Evolutionary conservation across 2,888 invertebrate species (phyloP).

Genomic region (Temnothorax ravouxi): DNA sequence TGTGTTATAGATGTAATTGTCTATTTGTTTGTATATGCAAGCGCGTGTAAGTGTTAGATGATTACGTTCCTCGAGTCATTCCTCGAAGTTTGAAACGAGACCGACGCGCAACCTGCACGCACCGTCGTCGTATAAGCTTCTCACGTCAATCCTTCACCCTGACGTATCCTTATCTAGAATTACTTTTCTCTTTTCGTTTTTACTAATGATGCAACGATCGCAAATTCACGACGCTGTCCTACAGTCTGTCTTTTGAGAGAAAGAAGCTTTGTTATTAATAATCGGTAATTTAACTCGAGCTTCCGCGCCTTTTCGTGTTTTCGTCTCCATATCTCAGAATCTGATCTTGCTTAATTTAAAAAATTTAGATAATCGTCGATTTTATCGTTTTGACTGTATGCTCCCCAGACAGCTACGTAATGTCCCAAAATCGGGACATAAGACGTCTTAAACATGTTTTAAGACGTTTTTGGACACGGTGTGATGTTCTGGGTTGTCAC

Average conservation of each 20-base stretch:
- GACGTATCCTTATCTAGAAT: constrained; percentile 28
- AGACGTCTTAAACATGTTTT: no score
- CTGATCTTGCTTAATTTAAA: background rate
- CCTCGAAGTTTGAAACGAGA: constrained; percentile 66
- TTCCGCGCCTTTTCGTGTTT: background rate
- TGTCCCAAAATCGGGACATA: no score
- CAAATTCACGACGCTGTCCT: constrained; percentile 34
- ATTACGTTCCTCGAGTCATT: constrained; percentile 52
- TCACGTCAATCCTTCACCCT: constrained; percentile 52
- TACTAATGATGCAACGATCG: constrained; percentile 36
- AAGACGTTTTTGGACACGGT: no score
- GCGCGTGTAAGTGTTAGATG: constrained; percentile 19
- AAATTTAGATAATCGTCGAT: background rate
- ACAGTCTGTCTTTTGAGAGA: constrained; percentile 27
- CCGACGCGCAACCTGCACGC: constrained; percentile 72
- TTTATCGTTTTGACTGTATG: background rate
- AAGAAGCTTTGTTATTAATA: constrained; percentile 35
- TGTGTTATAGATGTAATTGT: constrained; percentile 41
- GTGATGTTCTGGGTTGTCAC: background rate
- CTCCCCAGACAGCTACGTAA: no score
- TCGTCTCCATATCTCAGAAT: background rate
- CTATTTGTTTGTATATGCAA: constrained; percentile 26
- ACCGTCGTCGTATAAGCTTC: constrained; percentile 64
- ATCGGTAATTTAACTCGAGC: background rate
- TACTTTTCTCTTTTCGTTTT: constrained; percentile 11